Conservation (phyloP, 1,140 invertebrate genomes). For the Sitodiplosis mosellana region DNA sequence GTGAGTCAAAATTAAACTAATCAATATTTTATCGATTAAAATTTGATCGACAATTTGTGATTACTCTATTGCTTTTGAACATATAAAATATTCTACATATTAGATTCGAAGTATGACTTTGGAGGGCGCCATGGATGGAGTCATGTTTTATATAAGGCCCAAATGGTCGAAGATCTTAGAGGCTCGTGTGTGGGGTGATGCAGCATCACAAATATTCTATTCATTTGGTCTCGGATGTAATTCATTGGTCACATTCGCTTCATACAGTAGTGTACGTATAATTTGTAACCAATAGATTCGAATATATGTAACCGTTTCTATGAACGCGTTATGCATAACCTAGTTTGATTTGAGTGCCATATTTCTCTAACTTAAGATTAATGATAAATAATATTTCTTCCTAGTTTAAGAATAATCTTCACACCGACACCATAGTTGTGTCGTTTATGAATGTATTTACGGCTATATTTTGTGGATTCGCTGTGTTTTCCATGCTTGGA, state of each 20-base stretch:
- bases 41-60: not conserved
- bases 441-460: constrained; percentile 51
- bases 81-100: constrained; percentile 7
- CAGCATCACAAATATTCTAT: constrained; percentile 55
- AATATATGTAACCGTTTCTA: not conserved
- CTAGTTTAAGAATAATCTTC: constrained; percentile 41
- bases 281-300: not conserved
- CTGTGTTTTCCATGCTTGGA: constrained; percentile 68
- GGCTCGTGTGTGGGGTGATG: constrained; percentile 38
- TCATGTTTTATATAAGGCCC: constrained; percentile 57
- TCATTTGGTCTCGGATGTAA: constrained; percentile 50
- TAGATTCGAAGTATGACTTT: constrained; percentile 51
- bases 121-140: constrained; percentile 47
- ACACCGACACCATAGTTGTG: constrained; percentile 42
- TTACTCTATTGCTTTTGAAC: not conserved
- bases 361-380: too few relatives aligned
- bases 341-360: too few relatives aligned
- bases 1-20: not conserved
- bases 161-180: constrained; percentile 27
- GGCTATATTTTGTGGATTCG: constrained; percentile 53
- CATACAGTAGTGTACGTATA: constrained; percentile 53
- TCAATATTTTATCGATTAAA: constrained; percentile 28
- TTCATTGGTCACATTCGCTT: constrained; percentile 50
- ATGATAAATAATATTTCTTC: too few relatives aligned
- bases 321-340: too few relatives aligned